A percentile compares a stretch with the other conserved stretches of the same genome.
These are phyloP conservation scores for Hypanus sabinus DNA, from an alignment of 2,113 vertebrate genomes.

Conservation along the genomic window DNA sequence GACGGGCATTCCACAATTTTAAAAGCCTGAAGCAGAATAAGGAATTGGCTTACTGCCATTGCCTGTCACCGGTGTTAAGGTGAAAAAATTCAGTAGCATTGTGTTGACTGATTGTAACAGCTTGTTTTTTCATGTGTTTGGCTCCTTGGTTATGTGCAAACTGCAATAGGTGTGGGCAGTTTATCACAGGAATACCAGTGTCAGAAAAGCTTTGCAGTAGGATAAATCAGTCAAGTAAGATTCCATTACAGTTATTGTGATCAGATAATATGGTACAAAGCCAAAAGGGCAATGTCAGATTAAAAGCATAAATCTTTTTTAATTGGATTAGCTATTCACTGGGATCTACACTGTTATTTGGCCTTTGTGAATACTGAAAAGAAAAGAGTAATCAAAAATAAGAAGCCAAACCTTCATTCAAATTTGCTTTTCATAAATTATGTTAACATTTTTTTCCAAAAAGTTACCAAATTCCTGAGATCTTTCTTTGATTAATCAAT, in stretches of 20 bases:
- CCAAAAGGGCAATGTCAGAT: slow-evolving; percentile 1
- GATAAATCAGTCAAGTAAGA: slow-evolving; percentile 4
- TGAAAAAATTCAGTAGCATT: background rate
- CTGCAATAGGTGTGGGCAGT: background rate
- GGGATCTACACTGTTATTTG: background rate
- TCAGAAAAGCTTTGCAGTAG: background rate
- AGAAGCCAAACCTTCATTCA: background rate
- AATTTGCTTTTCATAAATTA: background rate
- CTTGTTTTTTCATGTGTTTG: background rate
- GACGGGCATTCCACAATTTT: background rate
- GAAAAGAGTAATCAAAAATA: background rate
- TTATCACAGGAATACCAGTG: background rate
- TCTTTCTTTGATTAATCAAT: background rate
- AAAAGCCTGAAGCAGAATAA: slow-evolving; percentile 5
- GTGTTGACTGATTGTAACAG: background rate
- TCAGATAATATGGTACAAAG: background rate
- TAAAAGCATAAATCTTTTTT: slow-evolving; percentile 17
- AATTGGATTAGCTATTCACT: background rate
- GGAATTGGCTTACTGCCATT: background rate
- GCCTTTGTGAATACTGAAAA: background rate
- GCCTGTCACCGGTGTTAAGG: background rate
- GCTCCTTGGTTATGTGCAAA: background rate
- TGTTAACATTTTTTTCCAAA: background rate
- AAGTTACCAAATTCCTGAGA: background rate
- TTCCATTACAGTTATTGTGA: slow-evolving; percentile 14